Conservation (phyloP, 2,797 vertebrate species). For the Propithecus deckenii region DNA sequence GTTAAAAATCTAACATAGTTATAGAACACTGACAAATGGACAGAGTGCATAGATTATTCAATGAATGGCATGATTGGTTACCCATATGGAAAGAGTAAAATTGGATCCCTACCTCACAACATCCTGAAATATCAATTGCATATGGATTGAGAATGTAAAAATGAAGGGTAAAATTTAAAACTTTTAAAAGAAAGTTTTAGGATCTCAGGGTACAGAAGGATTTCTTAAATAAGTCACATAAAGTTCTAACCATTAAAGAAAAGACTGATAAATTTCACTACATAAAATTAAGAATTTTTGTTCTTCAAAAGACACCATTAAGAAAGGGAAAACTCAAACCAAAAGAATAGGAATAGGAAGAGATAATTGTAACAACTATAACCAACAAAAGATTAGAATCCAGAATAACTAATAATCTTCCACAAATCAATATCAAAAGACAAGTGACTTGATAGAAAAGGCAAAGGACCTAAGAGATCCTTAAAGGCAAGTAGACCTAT, state of each 20-base stretch:
- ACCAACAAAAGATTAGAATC: neutral
- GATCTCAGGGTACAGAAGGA: neutral
- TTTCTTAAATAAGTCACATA: neutral
- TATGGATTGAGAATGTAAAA: neutral
- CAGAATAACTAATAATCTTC: neutral
- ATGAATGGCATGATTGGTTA: neutral
- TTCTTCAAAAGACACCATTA: conserved; percentile 14
- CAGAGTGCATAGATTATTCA: neutral
- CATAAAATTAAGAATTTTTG: neutral
- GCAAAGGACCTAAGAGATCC: neutral
- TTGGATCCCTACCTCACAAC: neutral
- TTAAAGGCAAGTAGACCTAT: neutral
- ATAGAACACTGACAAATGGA: neutral
- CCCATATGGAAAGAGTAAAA: neutral
- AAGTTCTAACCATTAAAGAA: conserved; percentile 2
- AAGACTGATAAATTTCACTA: neutral
- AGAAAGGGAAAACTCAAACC: conserved; percentile 4
- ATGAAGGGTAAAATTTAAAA: neutral
- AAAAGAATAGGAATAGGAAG: neutral
- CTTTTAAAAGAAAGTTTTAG: neutral
- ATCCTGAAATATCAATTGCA: neutral
- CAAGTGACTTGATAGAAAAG: neutral
- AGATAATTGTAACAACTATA: neutral
- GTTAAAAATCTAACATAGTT: neutral
- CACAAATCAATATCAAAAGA: neutral